Evolutionary conservation across 2,888 invertebrate genomes (phyloP).

Genomic region (Germaria angustata): DNA sequence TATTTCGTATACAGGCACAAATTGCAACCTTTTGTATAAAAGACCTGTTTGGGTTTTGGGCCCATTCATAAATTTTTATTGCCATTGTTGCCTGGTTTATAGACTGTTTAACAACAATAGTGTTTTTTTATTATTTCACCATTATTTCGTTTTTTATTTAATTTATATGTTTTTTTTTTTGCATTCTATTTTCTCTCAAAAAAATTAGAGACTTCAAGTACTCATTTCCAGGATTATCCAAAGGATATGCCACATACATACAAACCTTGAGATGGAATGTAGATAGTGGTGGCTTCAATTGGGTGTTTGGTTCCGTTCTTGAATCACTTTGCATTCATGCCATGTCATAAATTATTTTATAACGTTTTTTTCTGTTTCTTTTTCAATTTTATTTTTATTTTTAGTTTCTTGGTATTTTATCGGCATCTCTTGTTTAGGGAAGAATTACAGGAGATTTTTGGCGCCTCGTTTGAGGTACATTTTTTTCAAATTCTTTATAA

Average conservation of each 20-base stretch:
- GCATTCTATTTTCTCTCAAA: conserved; percentile 5
- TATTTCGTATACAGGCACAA: conserved; percentile 17
- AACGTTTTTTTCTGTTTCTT: conserved; percentile 30
- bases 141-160: conserved; percentile 26
- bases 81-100: conserved; percentile 46
- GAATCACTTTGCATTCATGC: conserved; percentile 33
- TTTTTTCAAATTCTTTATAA: conserved; percentile 30
- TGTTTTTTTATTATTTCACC: conserved; percentile 37
- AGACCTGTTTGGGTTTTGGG: conserved; percentile 55
- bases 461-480: conserved; percentile 51
- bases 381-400: neutral
- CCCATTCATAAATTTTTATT: conserved; percentile 55
- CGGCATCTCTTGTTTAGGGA: conserved; percentile 45
- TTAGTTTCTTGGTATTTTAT: conserved; percentile 45
- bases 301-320: conserved; percentile 49
- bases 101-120: conserved; percentile 56
- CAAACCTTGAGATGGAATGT: neutral
- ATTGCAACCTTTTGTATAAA: conserved; percentile 33
- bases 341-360: conserved; percentile 51
- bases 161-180: neutral
- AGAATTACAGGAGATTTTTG: conserved; percentile 44
- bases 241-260: conserved; percentile 46
- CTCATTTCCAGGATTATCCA: conserved; percentile 60
- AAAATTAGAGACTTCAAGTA: conserved; percentile 60
- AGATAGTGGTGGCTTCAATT: conserved; percentile 11